Evolutionary conservation across 92 coral and sea anemone species (phyloP).

Genomic region (Zoanthus solanderi): DNA sequence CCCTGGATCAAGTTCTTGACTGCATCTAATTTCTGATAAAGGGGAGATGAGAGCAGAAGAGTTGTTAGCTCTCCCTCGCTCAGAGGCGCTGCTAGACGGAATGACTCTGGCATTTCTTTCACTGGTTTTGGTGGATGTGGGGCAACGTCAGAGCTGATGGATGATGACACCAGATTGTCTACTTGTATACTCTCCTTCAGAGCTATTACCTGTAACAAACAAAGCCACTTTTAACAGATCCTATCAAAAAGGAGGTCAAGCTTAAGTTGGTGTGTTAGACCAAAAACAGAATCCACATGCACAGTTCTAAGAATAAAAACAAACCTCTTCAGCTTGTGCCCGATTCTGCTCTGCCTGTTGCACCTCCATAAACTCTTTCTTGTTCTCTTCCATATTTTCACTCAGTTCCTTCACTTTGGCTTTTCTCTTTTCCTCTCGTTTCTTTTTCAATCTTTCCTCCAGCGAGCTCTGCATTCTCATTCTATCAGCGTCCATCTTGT

Average conservation of each 20-base stretch:
- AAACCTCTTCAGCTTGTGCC: slow-evolving; percentile 66
- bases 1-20: slow-evolving; percentile 83
- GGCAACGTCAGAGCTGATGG: slow-evolving; percentile 84
- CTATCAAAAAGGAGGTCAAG: too few relatives aligned
- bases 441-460: slow-evolving; percentile 91
- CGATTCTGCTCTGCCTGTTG: slow-evolving; percentile 90
- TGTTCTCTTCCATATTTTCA: slow-evolving; percentile 77
- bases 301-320: not conserved
- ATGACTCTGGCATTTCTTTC: slow-evolving; percentile 84
- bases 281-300: not conserved
- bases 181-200: slow-evolving; percentile 97
- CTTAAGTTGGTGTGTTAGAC: not conserved
- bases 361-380: slow-evolving; percentile 83
- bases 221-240: not conserved
- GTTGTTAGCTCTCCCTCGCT: slow-evolving; percentile 94
- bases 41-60: slow-evolving; percentile 91
- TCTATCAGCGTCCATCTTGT: slow-evolving; percentile 98
- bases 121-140: slow-evolving; percentile 68
- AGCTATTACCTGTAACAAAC: slow-evolving; percentile 70
- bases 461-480: slow-evolving; percentile 99
- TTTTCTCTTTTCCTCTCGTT: slow-evolving; percentile 86
- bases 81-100: slow-evolving; percentile 97
- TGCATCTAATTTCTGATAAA: slow-evolving; percentile 94
- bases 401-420: slow-evolving; percentile 81
- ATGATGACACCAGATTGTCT: slow-evolving; percentile 89